Evolutionary conservation across 2,888 invertebrate genomes (phyloP), one percentile per base, ranked within the genome.

Genomic region (Danaus chrysippus): DNA sequence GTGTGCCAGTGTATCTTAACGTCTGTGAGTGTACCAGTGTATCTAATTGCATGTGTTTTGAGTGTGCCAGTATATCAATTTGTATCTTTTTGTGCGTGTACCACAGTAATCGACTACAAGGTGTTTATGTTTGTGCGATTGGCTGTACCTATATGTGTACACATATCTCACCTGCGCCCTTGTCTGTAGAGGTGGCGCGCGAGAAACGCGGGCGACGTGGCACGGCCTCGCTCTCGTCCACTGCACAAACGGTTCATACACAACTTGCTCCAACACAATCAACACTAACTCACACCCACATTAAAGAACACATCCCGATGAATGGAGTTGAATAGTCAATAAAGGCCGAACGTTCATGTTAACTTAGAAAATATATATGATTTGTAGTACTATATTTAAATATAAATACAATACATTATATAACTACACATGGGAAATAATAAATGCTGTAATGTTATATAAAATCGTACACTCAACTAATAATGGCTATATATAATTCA

Each of bases 171-270:
- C 90, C 90, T 86, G 84, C 85, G 72, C 82, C 82, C 84, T 91
- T 91, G 83, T 91, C 91, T 76, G 86, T 84, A 86, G 87, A 88
- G 80, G 89, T 76, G 76, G 91, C 90, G 76, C 91, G 88, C 68
- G 91, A 90, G 87, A 90, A 91, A 73, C 91, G 87, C 78, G 91
- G 89, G 58, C 91, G 89, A 70, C 90, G 88, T 83, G 87, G 87
- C 79, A 76, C 71, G 64, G 74, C 71, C 73, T 87, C 89, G 66
- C 72, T 70, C 71, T 86, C 89, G 69, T 71, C 79, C 76, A 73
- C 77, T 74, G 82, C 84, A 71, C 69, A 71, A 65, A 65, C 67
- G 59, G 73, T 68, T 73, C 58, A 49, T 66, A 59, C 61, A 64
- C 53, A 68, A 61, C 68, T 34, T 64, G 61, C 66, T 58, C 71